These are phyloP conservation scores for Tetropium fuscum DNA, from an alignment of 2,888 invertebrate species.

Conservation along the genomic window DNA sequence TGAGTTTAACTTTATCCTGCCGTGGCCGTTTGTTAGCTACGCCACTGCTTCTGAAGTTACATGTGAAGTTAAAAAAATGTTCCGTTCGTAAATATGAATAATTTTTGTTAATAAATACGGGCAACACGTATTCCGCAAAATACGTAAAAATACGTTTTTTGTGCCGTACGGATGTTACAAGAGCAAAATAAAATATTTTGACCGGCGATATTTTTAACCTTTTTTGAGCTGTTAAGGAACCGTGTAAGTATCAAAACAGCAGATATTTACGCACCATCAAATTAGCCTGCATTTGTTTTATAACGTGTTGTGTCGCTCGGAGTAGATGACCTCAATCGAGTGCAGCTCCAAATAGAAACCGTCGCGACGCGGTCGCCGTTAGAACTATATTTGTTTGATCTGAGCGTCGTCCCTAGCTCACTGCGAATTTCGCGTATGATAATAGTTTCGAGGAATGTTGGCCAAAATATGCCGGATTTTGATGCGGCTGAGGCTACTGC, in stretches of 20 bases:
- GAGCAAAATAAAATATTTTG: not conserved
- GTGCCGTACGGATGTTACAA: no score
- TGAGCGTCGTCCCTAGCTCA: conserved; percentile 20
- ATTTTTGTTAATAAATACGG: no score
- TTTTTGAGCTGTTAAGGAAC: conserved; percentile 37
- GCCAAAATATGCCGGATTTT: not conserved
- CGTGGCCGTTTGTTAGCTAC: no score
- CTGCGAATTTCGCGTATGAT: conserved; percentile 12
- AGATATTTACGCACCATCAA: conserved; percentile 40
- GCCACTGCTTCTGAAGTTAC: no score
- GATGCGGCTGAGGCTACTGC: not conserved
- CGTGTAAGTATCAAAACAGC: conserved; percentile 41
- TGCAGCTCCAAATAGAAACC: conserved; percentile 54
- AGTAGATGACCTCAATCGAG: conserved; percentile 58
- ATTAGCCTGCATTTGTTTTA: conserved; percentile 41
- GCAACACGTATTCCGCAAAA: no score
- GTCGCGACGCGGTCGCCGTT: conserved; percentile 44
- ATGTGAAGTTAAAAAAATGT: no score
- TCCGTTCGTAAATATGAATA: no score
- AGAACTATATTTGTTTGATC: conserved; percentile 33
- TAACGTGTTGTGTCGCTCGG: conserved; percentile 43
- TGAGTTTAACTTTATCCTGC: no score
- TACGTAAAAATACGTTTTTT: no score
- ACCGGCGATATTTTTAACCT: conserved; percentile 14
- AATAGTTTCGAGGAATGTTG: conserved; percentile 1